Evolutionary conservation across 2,888 invertebrate genomes (phyloP), one percentile per base, ranked within the genome.

Genomic region (Tinea trinotella): DNA sequence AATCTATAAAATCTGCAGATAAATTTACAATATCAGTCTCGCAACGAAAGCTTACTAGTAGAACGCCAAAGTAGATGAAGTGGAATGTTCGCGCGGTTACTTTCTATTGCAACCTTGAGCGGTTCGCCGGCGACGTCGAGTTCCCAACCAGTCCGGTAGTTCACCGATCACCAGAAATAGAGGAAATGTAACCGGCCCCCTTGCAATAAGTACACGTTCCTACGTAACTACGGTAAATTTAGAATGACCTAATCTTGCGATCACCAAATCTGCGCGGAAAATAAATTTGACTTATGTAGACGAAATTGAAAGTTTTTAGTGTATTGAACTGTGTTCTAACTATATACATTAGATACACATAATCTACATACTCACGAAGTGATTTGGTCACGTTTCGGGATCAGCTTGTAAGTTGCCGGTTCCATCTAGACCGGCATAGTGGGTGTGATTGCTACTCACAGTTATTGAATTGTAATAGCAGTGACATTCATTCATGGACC

Each of bases 11-110:
- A 30, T 30, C n/a, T 4, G 30, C 30, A 2, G 30, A 30, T 7
- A 30, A 30, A 4, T 7, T 30, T 30, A 2, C 30, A 30, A 30
- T 30, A 30, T 7, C 30, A 7, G n/a, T 7, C 30, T n/a, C 30
- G 9, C 4, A 19, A 17, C 46, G 17, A 17, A 17, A 46, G 18
- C 46, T 46, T 15, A 19, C 12, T n/a, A 10, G 19, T 10, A 15
- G n/a, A 19, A 17, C 19, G 46, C 12, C 12, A 19, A 15, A 46
- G 46, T 10, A 30, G 30, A 30, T 30, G 30, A 24, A 50, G 50
- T 53, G 76, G 78, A 77, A 77, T 77, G 74, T 65, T 66, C 66
- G 67, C 68, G 62, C 68, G 71, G 64, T 67, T 71, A 76, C 79
- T 79, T 70, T 70, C 67, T 61, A 66, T 62, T 59, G 63, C 62